These are phyloP conservation scores for Bimastos eiseni DNA, from an alignment of 2,888 invertebrate genomes.

Conservation along the genomic window DNA sequence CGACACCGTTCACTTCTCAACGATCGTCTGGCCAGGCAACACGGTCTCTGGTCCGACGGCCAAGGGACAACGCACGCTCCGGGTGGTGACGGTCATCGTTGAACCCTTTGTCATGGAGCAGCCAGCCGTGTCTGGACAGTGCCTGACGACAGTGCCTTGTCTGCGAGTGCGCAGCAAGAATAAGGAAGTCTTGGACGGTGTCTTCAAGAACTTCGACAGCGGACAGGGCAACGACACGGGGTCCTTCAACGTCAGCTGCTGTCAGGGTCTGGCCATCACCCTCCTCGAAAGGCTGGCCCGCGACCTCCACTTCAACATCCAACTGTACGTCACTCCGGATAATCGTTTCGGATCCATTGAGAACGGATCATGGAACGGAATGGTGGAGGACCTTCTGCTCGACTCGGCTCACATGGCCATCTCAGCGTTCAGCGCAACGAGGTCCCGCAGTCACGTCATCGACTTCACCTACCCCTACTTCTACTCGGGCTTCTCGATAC, in stretches of 20 bases:
- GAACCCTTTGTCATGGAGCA: constrained; percentile 87
- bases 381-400: constrained; percentile 81
- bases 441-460: constrained; percentile 70
- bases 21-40: constrained; percentile 89
- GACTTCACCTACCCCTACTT: constrained; percentile 90
- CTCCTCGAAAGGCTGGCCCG: constrained; percentile 79
- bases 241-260: constrained; percentile 67
- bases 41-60: constrained; percentile 68
- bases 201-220: constrained; percentile 59
- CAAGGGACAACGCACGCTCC: constrained; percentile 71
- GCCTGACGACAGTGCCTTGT: constrained; percentile 51
- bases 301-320: constrained; percentile 85
- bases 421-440: constrained; percentile 83
- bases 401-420: constrained; percentile 89
- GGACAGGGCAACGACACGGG: constrained; percentile 48
- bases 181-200: constrained; percentile 51
- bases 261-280: constrained; percentile 85
- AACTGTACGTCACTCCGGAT: constrained; percentile 76
- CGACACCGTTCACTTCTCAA: constrained; percentile 71
- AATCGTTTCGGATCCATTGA: constrained; percentile 61
- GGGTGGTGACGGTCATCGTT: constrained; percentile 84
- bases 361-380: constrained; percentile 79
- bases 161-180: constrained; percentile 72
- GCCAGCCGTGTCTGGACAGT: constrained; percentile 69
- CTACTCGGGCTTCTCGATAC: constrained; percentile 81